phyloP scores from a whole-genome alignment of 2,888 invertebrate genomes.

The Spodoptera littoralis region DNA sequence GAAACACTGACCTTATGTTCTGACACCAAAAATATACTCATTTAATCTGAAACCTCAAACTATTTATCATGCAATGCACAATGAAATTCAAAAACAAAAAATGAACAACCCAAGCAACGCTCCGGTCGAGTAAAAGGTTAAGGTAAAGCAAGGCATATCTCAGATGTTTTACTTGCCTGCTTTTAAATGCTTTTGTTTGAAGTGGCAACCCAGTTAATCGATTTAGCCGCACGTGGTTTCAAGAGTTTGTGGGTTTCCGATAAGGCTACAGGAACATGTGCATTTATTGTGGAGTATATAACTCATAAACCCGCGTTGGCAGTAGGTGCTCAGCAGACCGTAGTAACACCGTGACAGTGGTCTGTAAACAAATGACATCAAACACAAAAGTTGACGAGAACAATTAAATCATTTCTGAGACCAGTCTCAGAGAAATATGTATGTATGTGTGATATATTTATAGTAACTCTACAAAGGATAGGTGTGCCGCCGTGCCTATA shows the following conservation, averaged over 20 bases:
- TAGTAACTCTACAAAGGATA: constrained; percentile 26
- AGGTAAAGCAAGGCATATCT: constrained; percentile 44
- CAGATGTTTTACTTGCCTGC: constrained; percentile 39
- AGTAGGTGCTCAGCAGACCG: constrained; percentile 25
- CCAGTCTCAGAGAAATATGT: constrained; percentile 7
- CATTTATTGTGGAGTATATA: constrained; percentile 2
- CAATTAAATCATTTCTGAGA: constrained; percentile 47
- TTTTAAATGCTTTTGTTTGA: constrained; percentile 47
- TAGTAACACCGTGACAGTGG: constrained; percentile 18
- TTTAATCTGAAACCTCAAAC: constrained; percentile 7
- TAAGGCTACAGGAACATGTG: constrained; percentile 35
- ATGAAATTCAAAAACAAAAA: not conserved
- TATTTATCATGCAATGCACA: constrained; percentile 14
- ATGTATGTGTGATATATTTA: constrained; percentile 35
- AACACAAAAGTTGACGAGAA: constrained; percentile 53
- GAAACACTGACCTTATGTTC: constrained; percentile 14
- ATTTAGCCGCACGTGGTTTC: constrained; percentile 53
- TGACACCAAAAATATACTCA: constrained; percentile 6
- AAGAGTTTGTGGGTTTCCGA: constrained; percentile 47
- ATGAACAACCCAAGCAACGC: constrained; percentile 1
- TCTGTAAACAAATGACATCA: constrained; percentile 1
- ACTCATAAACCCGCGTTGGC: too few species aligned
- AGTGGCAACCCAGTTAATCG: constrained; percentile 52
- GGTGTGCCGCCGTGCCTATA: constrained; percentile 10
- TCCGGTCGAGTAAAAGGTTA: constrained; percentile 37